These are phyloP conservation scores for Xylocopa sonorina DNA, from an alignment of 1,140 invertebrate genomes.

Conservation along the genomic window DNA sequence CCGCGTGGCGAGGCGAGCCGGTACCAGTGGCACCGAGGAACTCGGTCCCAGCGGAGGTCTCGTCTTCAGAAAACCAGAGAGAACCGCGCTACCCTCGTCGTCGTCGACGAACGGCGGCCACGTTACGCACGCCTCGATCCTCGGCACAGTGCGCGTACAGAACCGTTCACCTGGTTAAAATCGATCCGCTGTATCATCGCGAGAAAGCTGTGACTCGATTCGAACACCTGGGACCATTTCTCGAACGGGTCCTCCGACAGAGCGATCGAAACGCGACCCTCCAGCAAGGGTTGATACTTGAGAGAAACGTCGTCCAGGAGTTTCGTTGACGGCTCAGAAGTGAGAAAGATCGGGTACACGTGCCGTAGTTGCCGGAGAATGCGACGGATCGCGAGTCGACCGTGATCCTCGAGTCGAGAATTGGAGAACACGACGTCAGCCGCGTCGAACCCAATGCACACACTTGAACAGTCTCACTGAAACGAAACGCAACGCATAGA, in stretches of 20 bases:
- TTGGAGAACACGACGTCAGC: neutral
- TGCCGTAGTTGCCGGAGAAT: constrained; percentile 27
- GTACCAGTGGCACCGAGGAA: constrained; percentile 66
- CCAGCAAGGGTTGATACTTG: too few relatives aligned
- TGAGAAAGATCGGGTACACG: neutral
- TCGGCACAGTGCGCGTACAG: neutral
- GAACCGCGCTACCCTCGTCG: neutral
- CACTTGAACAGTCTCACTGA: too few relatives aligned
- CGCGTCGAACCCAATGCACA: too few relatives aligned
- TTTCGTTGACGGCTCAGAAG: too few relatives aligned
- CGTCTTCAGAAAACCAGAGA: constrained; percentile 26
- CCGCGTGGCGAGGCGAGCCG: constrained; percentile 59
- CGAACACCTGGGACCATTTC: too few relatives aligned
- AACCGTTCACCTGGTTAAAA: neutral
- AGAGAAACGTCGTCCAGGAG: too few relatives aligned
- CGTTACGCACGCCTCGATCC: neutral
- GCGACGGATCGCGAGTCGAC: neutral
- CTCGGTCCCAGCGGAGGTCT: constrained; percentile 63
- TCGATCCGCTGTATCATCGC: too few relatives aligned
- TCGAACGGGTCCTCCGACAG: neutral
- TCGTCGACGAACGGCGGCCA: neutral
- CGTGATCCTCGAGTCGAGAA: neutral
- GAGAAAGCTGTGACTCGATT: too few relatives aligned
- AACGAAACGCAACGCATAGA: too few relatives aligned
- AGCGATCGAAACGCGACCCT: neutral